Evolutionary conservation across 2,888 invertebrate species (phyloP).

Genomic region (Noctua janthe): DNA sequence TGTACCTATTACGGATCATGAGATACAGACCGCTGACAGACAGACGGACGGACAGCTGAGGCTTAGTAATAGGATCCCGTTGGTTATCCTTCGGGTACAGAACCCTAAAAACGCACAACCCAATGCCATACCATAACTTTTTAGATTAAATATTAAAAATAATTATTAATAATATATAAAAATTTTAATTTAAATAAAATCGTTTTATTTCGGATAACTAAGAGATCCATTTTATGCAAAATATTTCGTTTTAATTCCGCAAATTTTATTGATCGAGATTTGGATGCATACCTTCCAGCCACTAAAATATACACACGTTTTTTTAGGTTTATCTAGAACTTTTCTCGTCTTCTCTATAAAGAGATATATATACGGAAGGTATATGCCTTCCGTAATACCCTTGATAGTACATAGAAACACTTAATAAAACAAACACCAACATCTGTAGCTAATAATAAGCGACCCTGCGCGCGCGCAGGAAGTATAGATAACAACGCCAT

Average conservation of each 20-base stretch:
- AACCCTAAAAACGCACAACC: background rate
- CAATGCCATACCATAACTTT: background rate
- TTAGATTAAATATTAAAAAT: background rate
- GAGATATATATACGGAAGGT: no score
- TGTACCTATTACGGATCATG: no score
- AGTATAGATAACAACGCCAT: slow-evolving; percentile 59
- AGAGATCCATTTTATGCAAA: background rate
- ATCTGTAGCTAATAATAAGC: slow-evolving; percentile 57
- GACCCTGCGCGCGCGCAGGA: slow-evolving; percentile 60
- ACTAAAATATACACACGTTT: background rate
- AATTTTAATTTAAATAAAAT: no score
- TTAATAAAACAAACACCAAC: slow-evolving; percentile 62
- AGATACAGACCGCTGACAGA: no score
- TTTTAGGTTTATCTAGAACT: background rate
- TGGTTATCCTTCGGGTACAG: no score
- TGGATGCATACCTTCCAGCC: background rate
- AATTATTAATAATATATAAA: no score
- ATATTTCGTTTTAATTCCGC: background rate
- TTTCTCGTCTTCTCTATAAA: background rate
- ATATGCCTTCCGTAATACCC: slow-evolving; percentile 22
- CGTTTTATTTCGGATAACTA: no score
- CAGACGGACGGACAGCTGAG: no score
- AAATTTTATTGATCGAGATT: background rate
- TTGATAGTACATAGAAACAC: slow-evolving; percentile 46
- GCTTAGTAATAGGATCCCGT: no score